Percentiles rank a stretch among this genome's conserved stretches.
These are phyloP conservation scores for Campylorhamphus procurvoides DNA, from an alignment of 2,113 vertebrate species.

Conservation along the genomic window DNA sequence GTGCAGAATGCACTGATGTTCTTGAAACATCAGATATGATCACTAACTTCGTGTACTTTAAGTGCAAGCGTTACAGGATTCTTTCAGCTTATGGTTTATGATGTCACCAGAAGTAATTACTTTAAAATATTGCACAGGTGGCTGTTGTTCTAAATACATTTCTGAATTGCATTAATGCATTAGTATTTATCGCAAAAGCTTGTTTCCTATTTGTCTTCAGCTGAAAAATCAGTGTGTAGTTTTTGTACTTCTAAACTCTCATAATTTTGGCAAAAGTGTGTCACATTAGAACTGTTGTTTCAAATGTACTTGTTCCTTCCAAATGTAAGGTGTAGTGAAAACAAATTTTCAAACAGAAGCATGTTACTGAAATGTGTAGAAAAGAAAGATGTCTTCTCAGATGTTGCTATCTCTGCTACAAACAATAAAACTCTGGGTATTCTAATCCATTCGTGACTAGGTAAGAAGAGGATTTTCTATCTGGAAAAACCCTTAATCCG, in stretches of 20 bases:
- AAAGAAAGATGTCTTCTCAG: neutral
- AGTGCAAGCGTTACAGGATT: neutral
- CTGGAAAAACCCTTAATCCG: neutral
- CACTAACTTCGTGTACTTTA: neutral
- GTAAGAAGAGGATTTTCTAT: neutral
- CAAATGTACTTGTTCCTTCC: neutral
- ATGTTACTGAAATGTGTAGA: neutral
- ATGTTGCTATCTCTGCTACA: neutral
- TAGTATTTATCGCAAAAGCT: neutral
- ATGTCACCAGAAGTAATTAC: constrained; percentile 59
- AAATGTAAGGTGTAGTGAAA: neutral
- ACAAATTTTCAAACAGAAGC: neutral
- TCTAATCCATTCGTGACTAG: neutral
- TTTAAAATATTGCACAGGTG: neutral
- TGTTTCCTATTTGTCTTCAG: neutral
- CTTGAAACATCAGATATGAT: neutral
- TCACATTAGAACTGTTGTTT: neutral
- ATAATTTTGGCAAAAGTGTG: neutral
- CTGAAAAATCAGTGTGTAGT: neutral
- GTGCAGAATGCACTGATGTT: neutral
- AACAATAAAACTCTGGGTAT: neutral
- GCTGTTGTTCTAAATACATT: neutral
- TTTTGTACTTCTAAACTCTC: neutral
- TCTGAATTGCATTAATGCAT: neutral
- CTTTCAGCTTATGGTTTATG: constrained; percentile 63